These are phyloP conservation scores for Pangasius sanitwongsei DNA, from an alignment of 2,797 vertebrate genomes.

Conservation along the genomic window DNA sequence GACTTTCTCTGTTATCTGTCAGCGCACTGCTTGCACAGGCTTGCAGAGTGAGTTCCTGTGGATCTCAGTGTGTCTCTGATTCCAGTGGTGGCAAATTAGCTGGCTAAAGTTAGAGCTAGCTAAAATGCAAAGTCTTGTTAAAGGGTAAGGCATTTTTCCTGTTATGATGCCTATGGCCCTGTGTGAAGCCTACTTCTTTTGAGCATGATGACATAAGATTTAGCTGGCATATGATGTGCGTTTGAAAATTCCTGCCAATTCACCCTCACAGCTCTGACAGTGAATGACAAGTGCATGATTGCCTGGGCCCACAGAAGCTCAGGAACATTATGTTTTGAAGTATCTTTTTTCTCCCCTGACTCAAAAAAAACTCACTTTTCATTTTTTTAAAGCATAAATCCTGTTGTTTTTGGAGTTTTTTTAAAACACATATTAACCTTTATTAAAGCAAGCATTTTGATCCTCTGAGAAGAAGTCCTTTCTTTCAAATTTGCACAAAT, in stretches of 20 bases:
- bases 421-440: not conserved
- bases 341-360: not conserved
- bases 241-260: slow-evolving; percentile 25
- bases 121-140: not conserved
- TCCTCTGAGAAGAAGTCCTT: not conserved
- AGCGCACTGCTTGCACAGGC: not conserved
- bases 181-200: not conserved
- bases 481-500: not conserved
- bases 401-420: too few species aligned
- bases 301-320: not conserved
- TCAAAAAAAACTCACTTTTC: not conserved
- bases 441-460: not conserved
- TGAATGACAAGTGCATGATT: slow-evolving; percentile 5
- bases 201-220: not conserved
- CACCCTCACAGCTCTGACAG: slow-evolving; percentile 3
- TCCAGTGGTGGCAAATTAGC: not conserved
- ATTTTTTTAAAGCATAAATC: not conserved
- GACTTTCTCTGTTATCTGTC: not conserved
- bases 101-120: not conserved
- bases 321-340: not conserved
- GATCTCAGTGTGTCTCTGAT: not conserved
- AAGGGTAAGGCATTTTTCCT: not conserved
- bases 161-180: not conserved
- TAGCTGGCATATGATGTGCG: not conserved
- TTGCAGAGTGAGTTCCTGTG: not conserved